A percentile compares a stretch with the other conserved stretches of the same genome.
These are phyloP conservation scores for Sinocyclocheilus grahami DNA, from an alignment of 2,113 vertebrate species.

Conservation along the genomic window DNA sequence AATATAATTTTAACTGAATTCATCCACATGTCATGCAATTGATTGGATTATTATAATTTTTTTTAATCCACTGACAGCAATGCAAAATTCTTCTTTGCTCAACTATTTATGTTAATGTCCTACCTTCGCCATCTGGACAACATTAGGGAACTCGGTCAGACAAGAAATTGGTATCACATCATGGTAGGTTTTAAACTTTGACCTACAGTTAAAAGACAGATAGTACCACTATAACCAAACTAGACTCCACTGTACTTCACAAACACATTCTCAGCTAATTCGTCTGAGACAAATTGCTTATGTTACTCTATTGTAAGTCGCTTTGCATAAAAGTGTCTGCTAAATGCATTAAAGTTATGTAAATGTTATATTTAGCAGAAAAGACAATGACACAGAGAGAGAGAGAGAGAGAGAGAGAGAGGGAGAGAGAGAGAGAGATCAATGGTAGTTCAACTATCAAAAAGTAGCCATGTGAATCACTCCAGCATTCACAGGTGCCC, in stretches of 20 bases:
- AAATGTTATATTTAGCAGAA: neutral
- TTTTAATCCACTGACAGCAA: neutral
- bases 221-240: neutral
- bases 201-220: slow-evolving; percentile 72
- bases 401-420: neutral
- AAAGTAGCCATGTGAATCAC: neutral
- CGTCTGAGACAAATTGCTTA: no score
- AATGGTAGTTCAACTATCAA: neutral
- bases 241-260: neutral
- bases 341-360: neutral
- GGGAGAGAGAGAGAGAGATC: neutral
- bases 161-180: slow-evolving; percentile 98
- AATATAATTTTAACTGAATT: neutral
- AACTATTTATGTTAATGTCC: neutral
- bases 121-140: slow-evolving; percentile 98
- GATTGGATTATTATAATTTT: neutral
- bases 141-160: slow-evolving; percentile 94
- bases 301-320: no score
- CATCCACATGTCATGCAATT: neutral
- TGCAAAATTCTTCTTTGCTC: neutral
- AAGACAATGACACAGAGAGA: no score
- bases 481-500: neutral
- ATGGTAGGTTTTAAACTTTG: slow-evolving; percentile 87
- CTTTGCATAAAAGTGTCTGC: neutral
- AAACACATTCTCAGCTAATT: neutral